Evolutionary conservation across 1,140 invertebrate species (phyloP).

Genomic region (Acromyrmex charruanus): DNA sequence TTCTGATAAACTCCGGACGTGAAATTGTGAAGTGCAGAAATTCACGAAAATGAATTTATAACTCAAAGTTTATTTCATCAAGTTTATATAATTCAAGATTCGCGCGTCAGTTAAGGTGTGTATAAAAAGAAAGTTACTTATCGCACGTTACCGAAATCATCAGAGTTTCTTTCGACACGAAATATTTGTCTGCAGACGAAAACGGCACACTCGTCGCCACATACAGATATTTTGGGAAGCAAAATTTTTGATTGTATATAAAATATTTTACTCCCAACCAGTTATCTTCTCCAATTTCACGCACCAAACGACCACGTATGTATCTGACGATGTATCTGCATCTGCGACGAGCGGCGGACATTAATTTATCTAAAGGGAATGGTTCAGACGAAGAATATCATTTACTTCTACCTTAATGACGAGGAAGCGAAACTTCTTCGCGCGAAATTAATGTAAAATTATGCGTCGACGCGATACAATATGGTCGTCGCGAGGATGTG

Average conservation of each 20-base stretch:
- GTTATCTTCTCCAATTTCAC: slow-evolving; percentile 36
- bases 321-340: not conserved
- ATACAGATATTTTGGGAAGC: not conserved
- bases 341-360: slow-evolving; percentile 2
- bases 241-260: not conserved
- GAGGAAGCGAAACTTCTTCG: slow-evolving; percentile 29
- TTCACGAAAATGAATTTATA: slow-evolving; percentile 2
- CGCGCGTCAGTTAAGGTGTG: not conserved
- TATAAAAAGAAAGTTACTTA: slow-evolving; percentile 40
- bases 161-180: slow-evolving; percentile 6
- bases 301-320: not conserved
- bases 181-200: not conserved
- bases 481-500: slow-evolving; percentile 26
- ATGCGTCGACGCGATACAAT: slow-evolving; percentile 37
- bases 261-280: slow-evolving; percentile 20
- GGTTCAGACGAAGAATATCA: slow-evolving; percentile 27
- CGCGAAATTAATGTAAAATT: slow-evolving; percentile 49
- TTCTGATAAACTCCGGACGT: not conserved
- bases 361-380: slow-evolving; percentile 41
- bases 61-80: not conserved
- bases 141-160: slow-evolving; percentile 7
- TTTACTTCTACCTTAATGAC: slow-evolving; percentile 41
- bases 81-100: slow-evolving; percentile 33
- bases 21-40: not conserved
- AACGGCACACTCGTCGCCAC: not conserved